phyloP scores from a whole-genome alignment of 2,888 invertebrate genomes.

The Smittia sp. region DNA sequence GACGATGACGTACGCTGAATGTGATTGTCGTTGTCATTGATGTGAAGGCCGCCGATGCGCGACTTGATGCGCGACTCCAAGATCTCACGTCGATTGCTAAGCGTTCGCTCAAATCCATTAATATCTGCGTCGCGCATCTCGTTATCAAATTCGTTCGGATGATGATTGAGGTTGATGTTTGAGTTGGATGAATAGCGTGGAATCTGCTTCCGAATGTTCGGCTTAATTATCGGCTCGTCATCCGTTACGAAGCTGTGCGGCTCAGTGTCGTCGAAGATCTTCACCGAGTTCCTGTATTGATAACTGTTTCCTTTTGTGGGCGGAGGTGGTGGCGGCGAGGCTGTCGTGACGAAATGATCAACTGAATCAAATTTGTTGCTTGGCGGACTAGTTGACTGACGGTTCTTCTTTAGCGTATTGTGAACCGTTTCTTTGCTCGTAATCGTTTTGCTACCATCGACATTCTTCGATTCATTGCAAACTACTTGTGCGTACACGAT shows the following conservation, averaged over 20 bases:
- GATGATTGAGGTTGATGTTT: constrained; percentile 1
- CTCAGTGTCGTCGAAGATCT: background rate
- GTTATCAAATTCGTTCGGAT: constrained; percentile 48
- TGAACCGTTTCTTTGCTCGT: constrained; percentile 54
- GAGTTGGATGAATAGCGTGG: constrained; percentile 21
- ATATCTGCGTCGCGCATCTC: constrained; percentile 48
- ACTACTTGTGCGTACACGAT: constrained; percentile 78
- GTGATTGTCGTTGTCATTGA: constrained; percentile 30
- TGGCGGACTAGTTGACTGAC: constrained; percentile 44
- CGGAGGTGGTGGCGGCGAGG: constrained; percentile 22
- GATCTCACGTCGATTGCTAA: constrained; percentile 70
- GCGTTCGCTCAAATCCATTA: constrained; percentile 46
- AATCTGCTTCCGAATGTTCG: constrained; percentile 22
- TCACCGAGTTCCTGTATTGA: constrained; percentile 10
- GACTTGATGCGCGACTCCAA: constrained; percentile 73
- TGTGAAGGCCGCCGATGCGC: constrained; percentile 49
- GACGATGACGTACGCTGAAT: constrained; percentile 57
- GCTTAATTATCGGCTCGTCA: constrained; percentile 33
- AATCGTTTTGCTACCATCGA: constrained; percentile 48
- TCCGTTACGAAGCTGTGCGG: background rate
- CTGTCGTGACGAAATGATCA: constrained; percentile 65
- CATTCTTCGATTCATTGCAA: constrained; percentile 50
- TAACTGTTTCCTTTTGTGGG: background rate
- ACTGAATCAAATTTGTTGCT: constrained; percentile 43
- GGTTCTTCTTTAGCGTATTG: constrained; percentile 35